A percentile compares a stretch with the other conserved stretches of the same genome.
Evolutionary conservation across 2,797 vertebrate species (phyloP).

Genomic region (Peromyscus nudipes): DNA sequence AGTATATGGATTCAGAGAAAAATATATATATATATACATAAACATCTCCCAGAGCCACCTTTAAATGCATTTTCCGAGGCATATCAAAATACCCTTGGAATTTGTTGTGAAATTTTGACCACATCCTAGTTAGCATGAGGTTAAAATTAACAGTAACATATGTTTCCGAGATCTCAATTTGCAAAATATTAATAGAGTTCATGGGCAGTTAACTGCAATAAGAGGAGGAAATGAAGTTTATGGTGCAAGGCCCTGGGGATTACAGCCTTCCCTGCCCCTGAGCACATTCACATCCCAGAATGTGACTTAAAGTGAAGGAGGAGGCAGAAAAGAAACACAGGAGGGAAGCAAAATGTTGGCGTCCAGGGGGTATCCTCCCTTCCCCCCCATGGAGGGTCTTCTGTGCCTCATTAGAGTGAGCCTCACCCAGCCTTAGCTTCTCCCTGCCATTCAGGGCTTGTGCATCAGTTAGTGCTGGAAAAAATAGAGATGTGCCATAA

Average conservation of each 20-base stretch:
- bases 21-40: background rate
- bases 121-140: conserved; percentile 83
- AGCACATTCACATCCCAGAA: conserved; percentile 68
- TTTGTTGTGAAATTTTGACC: conserved; percentile 82
- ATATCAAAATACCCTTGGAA: conserved; percentile 81
- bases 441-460: background rate
- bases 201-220: conserved; percentile 83
- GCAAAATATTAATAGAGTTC: conserved; percentile 84
- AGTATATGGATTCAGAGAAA: conserved; percentile 52
- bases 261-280: conserved; percentile 59
- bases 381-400: background rate
- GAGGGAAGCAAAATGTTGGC: conserved; percentile 3
- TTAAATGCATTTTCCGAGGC: conserved; percentile 73
- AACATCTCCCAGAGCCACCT: conserved; percentile 56
- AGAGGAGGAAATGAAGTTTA: conserved; percentile 83
- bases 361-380: background rate
- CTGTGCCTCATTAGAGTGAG: background rate
- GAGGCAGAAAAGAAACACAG: background rate
- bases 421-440: background rate
- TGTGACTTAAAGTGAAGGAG: conserved; percentile 63
- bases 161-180: conserved; percentile 82
- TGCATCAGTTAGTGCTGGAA: background rate
- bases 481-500: background rate
- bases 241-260: conserved; percentile 68
- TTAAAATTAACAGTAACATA: conserved; percentile 83